Evolutionary conservation across 2,797 vertebrate species (phyloP), one percentile per base, ranked within the genome.

Genomic region (Ceyx erithaca): DNA sequence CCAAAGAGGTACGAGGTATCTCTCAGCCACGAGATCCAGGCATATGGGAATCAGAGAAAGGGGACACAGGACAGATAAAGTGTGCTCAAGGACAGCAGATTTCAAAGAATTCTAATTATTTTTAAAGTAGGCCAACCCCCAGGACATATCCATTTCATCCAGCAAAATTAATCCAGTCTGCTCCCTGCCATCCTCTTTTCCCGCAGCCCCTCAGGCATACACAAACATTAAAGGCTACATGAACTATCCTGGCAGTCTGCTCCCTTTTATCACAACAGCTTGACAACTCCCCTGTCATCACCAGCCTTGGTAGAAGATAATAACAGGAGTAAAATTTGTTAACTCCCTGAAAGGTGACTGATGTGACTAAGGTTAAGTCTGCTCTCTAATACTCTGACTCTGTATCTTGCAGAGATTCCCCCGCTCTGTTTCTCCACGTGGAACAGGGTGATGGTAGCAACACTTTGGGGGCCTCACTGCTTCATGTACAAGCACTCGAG

Each of bases 111-210:
- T 85, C 71, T 95, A 92, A 96, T 95, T 95, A 94, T 89, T 95
- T 82, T 85, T 90, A 86, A 96, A 96, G 90, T 96, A 95, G 95
- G 95, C 84, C 93, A 95, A 85, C 90, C 94, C 93, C 81, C 89
- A 85, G 92, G 95, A 95, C 81, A 92, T 87, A 95, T 87, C 79
- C 71, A 95, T 94, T 94, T 94, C 89, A 95, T 96, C 94, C 90
- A 95, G 75, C 91, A 93, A 95, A 96, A 96, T 95, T 93, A 96
- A 95, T 96, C 93, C 93, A 90, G 92, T 77, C 89, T 87, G 86
- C 79, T 85, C 71, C 93, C 68, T 82, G 80, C 88, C 88, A 95
- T 94, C 84, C 61, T 83, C 87, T 94, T 94, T 94, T 93, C 92
- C 94, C 89, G 87, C 73, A 86, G 68, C 64, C 92, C 94, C 90